Evolutionary conservation across 2,888 invertebrate species (phyloP), one percentile per base, ranked within the genome.

Genomic region (Caenorhabditis afra): DNA sequence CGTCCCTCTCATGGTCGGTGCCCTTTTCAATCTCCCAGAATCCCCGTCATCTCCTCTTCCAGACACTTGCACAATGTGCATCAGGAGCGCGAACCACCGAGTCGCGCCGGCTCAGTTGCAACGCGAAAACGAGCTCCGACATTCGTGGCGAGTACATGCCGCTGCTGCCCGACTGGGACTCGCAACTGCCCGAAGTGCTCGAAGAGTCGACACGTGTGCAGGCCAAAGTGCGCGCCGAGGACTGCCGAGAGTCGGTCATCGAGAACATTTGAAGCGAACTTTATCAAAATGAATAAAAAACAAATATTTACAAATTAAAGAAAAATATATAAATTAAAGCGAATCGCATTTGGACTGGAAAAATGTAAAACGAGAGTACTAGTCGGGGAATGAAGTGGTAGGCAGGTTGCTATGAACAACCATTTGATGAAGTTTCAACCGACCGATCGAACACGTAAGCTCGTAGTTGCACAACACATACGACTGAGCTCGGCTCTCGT

Each of bases 141-240:
- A 35, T 50, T 29, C 57, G 29, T 14, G 47, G 49, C 16, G 49
- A 73, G 12, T 64, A 73, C 22, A 41, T 64, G 53, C 73, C 73
- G 20, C 29, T 73, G 44, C 45, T 73, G 8, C 73, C 73, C 3
- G 50, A 64, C 39, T 73, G 73, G 73, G 73, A 73, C 18, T 49
- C 64, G 18, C 73, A 73, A 52, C 57, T 73, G 64, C 64, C 73
- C 35, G 73, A 73, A 58, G 73, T 73, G 57, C 37, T 73, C 29
- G 73, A 64, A 16, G 73, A 73, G 57, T 73, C 50, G n/a, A 58
- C 14, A 3, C 14, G 18, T n/a, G 73, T 73, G 8, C 64, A 73
- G 45, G 44, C 57, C n/a, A 73, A 73, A 18, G 73, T 64, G 7
- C 35, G 39, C 11, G 41, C 64, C n/a, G 73, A 73, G 22, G 73